These are phyloP conservation scores for Calycopis cecrops DNA, from an alignment of 1,140 invertebrate genomes.

Conservation along the genomic window DNA sequence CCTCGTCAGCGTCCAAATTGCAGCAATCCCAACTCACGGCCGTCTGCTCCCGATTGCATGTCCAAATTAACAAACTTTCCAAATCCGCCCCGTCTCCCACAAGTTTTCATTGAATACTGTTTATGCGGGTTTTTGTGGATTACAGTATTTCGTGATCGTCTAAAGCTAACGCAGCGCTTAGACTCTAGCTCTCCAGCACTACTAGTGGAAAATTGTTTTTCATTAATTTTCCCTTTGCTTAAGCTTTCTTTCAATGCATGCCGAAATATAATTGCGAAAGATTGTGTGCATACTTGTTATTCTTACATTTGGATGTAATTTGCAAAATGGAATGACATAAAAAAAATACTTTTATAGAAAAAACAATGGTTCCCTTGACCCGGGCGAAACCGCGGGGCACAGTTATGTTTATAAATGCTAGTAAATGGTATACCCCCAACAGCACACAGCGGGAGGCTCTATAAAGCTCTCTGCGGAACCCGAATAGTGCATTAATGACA, in stretches of 20 bases:
- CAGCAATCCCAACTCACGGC: conserved; percentile 46
- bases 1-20: conserved; percentile 31
- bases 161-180: no score
- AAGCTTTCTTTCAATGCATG: no score
- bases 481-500: conserved; percentile 61
- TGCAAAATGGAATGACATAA: background rate
- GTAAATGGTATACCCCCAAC: background rate
- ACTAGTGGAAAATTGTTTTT: no score
- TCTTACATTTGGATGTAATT: no score
- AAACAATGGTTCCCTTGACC: background rate
- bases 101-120: conserved; percentile 24
- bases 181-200: no score
- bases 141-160: background rate
- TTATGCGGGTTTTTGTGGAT: conserved; percentile 22
- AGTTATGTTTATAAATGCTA: conserved; percentile 8
- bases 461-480: conserved; percentile 17
- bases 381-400: no score
- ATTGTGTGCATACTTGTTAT: no score
- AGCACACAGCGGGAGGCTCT: conserved; percentile 20
- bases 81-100: conserved; percentile 21
- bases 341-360: background rate
- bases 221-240: no score
- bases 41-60: conserved; percentile 34
- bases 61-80: conserved; percentile 55
- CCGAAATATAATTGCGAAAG: no score